phyloP scores from a whole-genome alignment of 1,140 invertebrate species.

The Halesus radiatus region DNA sequence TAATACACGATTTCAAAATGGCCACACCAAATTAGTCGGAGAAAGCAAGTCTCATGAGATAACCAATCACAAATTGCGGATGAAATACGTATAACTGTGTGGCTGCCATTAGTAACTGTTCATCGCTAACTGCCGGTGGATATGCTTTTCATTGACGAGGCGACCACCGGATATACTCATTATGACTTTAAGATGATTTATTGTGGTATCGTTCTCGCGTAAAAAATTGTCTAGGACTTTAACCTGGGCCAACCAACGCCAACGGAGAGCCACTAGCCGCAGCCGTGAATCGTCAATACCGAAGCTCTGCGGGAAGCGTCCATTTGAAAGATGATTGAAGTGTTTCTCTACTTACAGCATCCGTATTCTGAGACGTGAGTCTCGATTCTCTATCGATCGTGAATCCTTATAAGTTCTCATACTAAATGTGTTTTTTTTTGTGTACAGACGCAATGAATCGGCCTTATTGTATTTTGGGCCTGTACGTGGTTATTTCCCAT shows the following conservation, averaged over 20 bases:
- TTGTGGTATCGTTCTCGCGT: slow-evolving; percentile 5
- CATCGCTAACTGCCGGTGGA: not conserved
- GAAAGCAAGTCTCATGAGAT: slow-evolving; percentile 6
- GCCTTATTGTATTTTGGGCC: not conserved
- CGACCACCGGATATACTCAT: slow-evolving; percentile 14
- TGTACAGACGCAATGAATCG: not conserved
- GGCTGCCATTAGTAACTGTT: not conserved
- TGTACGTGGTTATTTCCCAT: not conserved
- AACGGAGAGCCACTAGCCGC: not conserved
- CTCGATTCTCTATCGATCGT: not conserved
- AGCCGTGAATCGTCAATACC: not conserved
- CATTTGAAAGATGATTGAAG: not conserved
- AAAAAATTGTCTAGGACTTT: not conserved
- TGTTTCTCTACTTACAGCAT: not conserved
- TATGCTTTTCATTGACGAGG: slow-evolving; percentile 19
- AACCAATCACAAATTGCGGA: slow-evolving; percentile 6
- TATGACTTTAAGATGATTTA: slow-evolving; percentile 26
- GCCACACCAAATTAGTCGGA: slow-evolving; percentile 15
- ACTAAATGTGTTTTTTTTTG: not conserved
- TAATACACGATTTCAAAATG: slow-evolving; percentile 6
- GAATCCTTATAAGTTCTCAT: not conserved
- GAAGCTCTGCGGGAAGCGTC: not conserved
- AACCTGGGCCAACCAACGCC: not conserved
- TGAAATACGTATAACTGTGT: not conserved
- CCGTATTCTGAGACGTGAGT: not conserved